Evolutionary conservation across 2,113 vertebrate genomes (phyloP), one percentile per base, ranked within the genome.

Genomic region (Planiliza haematocheilus): DNA sequence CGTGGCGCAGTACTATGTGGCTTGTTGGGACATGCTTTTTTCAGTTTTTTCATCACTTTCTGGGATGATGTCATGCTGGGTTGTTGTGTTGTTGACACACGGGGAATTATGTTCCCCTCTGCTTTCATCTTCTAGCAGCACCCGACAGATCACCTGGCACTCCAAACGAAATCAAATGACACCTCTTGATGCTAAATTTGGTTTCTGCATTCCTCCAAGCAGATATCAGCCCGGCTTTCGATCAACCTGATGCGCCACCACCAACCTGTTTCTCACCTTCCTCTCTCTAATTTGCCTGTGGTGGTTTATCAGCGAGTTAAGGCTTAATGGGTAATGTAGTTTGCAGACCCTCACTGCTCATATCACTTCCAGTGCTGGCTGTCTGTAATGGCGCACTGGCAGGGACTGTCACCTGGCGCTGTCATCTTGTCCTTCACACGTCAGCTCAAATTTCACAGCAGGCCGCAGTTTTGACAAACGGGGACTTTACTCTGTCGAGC

Each of bases 401-500:
- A 59, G 60, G 49, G 55, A 69, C 58, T 74, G 75, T 83, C 79
- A 84, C 79, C 85, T 75, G 74, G 70, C 4, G 11, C 65, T 79
- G 77, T 88, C 86, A 83, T 68, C 71, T 58, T 79, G 80, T 86
- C 81, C 78, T 83, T 90, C 72, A 83, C 21, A 51, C 5, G 61
- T 84, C 79, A 48, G 74, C 70, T 88, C 73, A 45, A 34, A 88
- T 89, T 87, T 83, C 81, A 83, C 45, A 30, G 70, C 38, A 53
- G 41, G 34, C 79, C 17, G n/a, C 61, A 24, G 45, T 72, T 86
- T 82, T 88, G 81, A 81, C 82, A 80, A 86, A 79, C 42, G 8
- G 60, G 59, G 73, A 74, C 66, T 83, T 82, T 51, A 75, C 38
- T 14, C 50, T 58, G 79, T 79, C 6, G 42, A 76, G 74, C 81